These are phyloP conservation scores for Ischnura elegans DNA, from an alignment of 2,888 invertebrate species.

Conservation along the genomic window DNA sequence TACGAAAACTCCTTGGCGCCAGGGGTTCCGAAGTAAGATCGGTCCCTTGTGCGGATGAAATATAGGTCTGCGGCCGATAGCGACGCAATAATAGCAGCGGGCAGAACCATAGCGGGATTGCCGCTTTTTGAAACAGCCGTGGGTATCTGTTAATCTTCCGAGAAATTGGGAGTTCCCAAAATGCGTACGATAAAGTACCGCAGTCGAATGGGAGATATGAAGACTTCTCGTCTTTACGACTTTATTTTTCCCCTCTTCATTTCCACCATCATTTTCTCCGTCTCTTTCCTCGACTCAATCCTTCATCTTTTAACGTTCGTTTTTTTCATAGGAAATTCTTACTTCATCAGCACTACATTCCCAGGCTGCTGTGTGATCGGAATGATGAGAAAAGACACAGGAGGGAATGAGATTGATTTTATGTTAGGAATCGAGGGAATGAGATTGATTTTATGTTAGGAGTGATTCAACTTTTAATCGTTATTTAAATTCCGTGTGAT, in stretches of 20 bases:
- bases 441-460: too few relatives aligned
- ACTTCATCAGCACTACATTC: neutral
- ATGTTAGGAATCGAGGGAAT: too few relatives aligned
- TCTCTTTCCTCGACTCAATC: neutral
- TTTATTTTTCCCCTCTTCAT: conserved; percentile 30
- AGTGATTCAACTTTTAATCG: too few relatives aligned
- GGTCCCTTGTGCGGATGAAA: conserved; percentile 37
- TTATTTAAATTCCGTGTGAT: too few relatives aligned
- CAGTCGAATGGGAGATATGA: conserved; percentile 53
- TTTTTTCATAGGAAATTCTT: neutral
- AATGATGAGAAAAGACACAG: neutral
- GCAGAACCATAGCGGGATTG: conserved; percentile 29
- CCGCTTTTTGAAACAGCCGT: conserved; percentile 36
- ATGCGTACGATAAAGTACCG: conserved; percentile 46
- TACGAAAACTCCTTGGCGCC: neutral
- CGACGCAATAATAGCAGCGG: conserved; percentile 42
- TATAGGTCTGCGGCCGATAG: conserved; percentile 54
- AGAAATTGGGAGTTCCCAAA: conserved; percentile 55
- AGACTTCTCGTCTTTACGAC: conserved; percentile 48
- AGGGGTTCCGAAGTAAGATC: neutral
- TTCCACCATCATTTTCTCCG: neutral
- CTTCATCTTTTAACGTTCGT: neutral
- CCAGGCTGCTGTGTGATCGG: neutral
- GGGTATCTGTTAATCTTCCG: conserved; percentile 61
- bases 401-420: too few relatives aligned